A percentile compares a stretch with the other conserved stretches of the same genome.
Evolutionary conservation across 2,888 invertebrate genomes (phyloP).

Genomic region (Ochropleura plecta): DNA sequence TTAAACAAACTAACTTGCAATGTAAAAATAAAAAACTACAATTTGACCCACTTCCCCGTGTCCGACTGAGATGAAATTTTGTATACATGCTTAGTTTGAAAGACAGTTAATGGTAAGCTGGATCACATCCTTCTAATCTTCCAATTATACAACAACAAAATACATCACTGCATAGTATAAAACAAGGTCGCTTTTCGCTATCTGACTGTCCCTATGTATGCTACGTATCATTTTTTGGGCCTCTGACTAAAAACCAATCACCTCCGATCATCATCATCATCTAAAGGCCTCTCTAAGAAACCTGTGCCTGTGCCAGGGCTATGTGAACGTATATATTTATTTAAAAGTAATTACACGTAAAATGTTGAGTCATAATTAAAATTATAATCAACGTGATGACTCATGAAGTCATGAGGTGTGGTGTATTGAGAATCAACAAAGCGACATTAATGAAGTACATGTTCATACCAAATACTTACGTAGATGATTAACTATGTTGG

Average conservation of each 20-base stretch:
- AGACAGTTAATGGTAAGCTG: too few species aligned
- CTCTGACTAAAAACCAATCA: not conserved
- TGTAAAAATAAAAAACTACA: too few species aligned
- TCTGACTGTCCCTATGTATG: too few species aligned
- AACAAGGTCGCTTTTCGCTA: too few species aligned
- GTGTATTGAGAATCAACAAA: constrained; percentile 16
- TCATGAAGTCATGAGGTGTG: constrained; percentile 60
- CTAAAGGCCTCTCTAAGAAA: not conserved
- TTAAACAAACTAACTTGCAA: too few species aligned
- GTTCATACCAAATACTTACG: not conserved
- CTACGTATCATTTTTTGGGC: not conserved
- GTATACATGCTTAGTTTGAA: too few species aligned
- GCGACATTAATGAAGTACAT: not conserved
- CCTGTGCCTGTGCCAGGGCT: not conserved
- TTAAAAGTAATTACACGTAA: constrained; percentile 23
- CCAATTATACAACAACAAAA: too few species aligned
- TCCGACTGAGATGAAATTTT: too few species aligned
- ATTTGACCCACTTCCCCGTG: too few species aligned
- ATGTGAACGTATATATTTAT: not conserved
- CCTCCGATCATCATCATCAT: not conserved
- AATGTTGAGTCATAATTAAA: constrained; percentile 69
- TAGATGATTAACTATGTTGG: not conserved
- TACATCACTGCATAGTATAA: too few species aligned
- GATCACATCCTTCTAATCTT: too few species aligned
- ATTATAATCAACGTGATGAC: constrained; percentile 67